Evolutionary conservation across 1,140 invertebrate genomes (phyloP), one percentile per base, ranked within the genome.

Genomic region (Drepana arcuata): DNA sequence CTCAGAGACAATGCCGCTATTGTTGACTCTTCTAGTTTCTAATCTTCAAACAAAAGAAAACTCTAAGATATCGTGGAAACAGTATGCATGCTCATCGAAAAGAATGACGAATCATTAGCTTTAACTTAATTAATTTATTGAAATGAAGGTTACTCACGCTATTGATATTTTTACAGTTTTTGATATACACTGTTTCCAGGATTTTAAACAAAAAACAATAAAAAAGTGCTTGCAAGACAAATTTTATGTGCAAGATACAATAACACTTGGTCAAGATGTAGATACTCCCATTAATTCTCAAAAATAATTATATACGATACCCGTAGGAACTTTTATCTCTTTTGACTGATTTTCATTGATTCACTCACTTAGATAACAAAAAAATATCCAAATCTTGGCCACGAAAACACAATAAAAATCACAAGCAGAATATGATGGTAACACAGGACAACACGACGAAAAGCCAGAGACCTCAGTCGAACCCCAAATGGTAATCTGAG

Each of bases 1-100:
- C 94, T 96, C 95, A 93, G 85, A 88, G 85, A 84, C 86, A 86
- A 83, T 85, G 85, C 77, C 78, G 85, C 84, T 14, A 14, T 27
- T 7, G 28, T 24, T 44, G 31, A 9, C 16, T 70, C 71, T 73
- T 68, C 67, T 59, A 55, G 7, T 24, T 36, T 55, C 48, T 63
- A 67, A 28, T 50, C 52, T 65, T 60, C 63, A 64, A 67, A 48
- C 47, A 32, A 21, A 45, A 34, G 18, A 32, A 16, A n/a, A n/a
- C n/a, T n/a, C n/a, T n/a, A n/a, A n/a, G n/a, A n/a, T n/a, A n/a
- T n/a, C n/a, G n/a, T n/a, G n/a, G n/a, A n/a, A n/a, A n/a, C n/a
- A n/a, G n/a, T n/a, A n/a, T n/a, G n/a, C n/a, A n/a, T n/a, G n/a
- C n/a, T n/a, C n/a, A n/a, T n/a, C n/a, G n/a, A n/a, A n/a, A n/a